Evolutionary conservation across 2,113 vertebrate species (phyloP), one percentile per base, ranked within the genome.

Genomic region (Chitala chitala): DNA sequence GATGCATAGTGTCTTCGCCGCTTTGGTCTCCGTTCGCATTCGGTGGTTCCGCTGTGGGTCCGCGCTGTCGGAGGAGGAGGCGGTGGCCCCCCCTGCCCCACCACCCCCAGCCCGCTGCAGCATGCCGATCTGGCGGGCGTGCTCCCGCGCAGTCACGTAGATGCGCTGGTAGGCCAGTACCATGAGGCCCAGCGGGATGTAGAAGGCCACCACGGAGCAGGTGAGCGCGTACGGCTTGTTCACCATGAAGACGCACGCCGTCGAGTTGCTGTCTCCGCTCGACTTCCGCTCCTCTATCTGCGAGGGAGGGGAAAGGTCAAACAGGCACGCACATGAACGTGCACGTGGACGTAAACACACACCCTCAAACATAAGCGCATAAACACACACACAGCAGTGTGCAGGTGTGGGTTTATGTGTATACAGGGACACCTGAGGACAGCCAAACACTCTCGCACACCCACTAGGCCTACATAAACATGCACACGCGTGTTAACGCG

Each of bases 191-290:
- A 99, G 91, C 0, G 97, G 97, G 78, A 99, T 93, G 91, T 99
- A 99, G 90, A 99, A 99, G 83, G 97, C 97, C 84, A 99, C 97
- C 89, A 98, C 91, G 0, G 97, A 99, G 87, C 97, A 99, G 72
- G 96, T 98, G 80, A 99, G 91, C 48, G 97, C 96, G 0, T 98
- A 99, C 22, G 96, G 95, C 81, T 99, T 98, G 91, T 99, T 99
- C 74, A 99, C 97, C 96, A 99, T 95, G 89, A 99, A 99, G 78
- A 99, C 87, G 79, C 97, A 99, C 78, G 93, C 92, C 0, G 95
- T 98, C 50, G 93, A 90, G 89, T 98, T 98, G 78, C 91, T 93
- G 78, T 86, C 90, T 17, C 89, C 90, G 70, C 81, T 91, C 88
- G 92, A 84, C 77, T 93, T 92, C 70, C 93, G 88, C 79, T 92